These are phyloP conservation scores for Matsumyia berberina DNA, from an alignment of 2,888 invertebrate genomes.

Conservation along the genomic window DNA sequence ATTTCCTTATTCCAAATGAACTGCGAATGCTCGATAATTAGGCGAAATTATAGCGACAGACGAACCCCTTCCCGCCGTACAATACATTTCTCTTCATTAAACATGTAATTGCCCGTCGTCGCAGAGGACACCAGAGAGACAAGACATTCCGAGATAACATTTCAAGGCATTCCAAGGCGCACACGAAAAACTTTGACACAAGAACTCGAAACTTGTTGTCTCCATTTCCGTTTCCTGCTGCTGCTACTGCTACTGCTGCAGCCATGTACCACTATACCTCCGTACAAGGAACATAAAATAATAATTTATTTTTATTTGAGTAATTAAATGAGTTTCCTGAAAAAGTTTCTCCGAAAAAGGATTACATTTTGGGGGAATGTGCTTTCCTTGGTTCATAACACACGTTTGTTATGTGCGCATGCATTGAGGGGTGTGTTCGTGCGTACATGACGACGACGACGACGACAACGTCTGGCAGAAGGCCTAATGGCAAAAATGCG, in stretches of 20 bases:
- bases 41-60: conserved; percentile 57
- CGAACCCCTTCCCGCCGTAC: conserved; percentile 5
- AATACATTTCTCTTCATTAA: conserved; percentile 67
- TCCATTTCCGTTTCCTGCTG: conserved; percentile 64
- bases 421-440: too few species aligned
- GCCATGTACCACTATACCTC: too few species aligned
- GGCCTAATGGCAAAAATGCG: conserved; percentile 23
- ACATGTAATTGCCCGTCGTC: conserved; percentile 50
- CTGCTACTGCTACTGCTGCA: not conserved
- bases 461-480: not conserved
- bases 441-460: too few species aligned
- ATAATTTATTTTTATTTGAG: conserved; percentile 55
- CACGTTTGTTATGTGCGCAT: conserved; percentile 5
- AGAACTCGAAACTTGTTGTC: conserved; percentile 61
- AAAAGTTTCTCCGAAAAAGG: conserved; percentile 38
- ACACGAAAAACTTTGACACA: conserved; percentile 41
- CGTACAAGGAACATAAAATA: conserved; percentile 14
- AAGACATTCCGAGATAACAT: conserved; percentile 6
- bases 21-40: conserved; percentile 69
- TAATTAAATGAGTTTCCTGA: conserved; percentile 49
- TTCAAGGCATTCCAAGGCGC: conserved; percentile 26
- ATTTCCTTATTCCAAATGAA: conserved; percentile 56
- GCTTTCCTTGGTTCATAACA: conserved; percentile 40
- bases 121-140: not conserved
- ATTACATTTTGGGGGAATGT: conserved; percentile 9